Evolutionary conservation across 2,888 invertebrate species (phyloP), one percentile per base, ranked within the genome.

Genomic region (Deroplatys truncata): DNA sequence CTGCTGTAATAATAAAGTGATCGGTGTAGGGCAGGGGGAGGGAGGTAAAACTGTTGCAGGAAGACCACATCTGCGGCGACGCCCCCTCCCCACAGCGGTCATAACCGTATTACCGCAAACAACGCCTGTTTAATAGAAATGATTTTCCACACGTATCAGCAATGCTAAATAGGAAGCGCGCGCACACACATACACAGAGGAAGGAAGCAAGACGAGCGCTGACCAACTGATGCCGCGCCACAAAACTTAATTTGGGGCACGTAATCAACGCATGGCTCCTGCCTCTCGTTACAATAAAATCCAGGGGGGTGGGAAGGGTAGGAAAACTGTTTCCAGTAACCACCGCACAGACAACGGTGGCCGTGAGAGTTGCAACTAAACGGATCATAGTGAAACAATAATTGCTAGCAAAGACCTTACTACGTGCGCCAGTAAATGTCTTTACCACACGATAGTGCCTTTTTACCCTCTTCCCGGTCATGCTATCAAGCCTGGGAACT

Each of bases 211-310:
- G 56, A 72, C 56, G 87, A 20, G 10, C 82, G 49, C 87, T 87
- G 87, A 82, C 87, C 87, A 87, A 87, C 87, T 87, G 87, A 31
- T 87, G 83, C 87, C 82, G 87, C 28, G n/a, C 87, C 83, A 29
- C 83, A 87, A 82, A 87, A 87, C 87, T 87, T 87, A 87, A 87
- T 87, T 87, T 87, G 87, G 83, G 43, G 83, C 87, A 83, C 87
- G 87, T 87, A 87, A 87, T 87, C 87, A 87, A 83, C 35, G 83
- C 83, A 28, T n/a, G 15, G 43, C 85, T 85, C 56, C 56, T 49
- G 25, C 85, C 85, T 49, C 49, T 85, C 87, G 86, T 31, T 35
- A 82, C 87, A 87, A 83, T 87, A 82, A 87, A 87, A 82, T 82
- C 25, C n/a, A 20, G n/a, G n/a, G n/a, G n/a, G 82, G 82, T 29